Percentiles rank a stretch among this genome's conserved stretches.
Conservation (phyloP, 2,797 vertebrate genomes). For the Hyperoplus lanceolatus region DNA sequence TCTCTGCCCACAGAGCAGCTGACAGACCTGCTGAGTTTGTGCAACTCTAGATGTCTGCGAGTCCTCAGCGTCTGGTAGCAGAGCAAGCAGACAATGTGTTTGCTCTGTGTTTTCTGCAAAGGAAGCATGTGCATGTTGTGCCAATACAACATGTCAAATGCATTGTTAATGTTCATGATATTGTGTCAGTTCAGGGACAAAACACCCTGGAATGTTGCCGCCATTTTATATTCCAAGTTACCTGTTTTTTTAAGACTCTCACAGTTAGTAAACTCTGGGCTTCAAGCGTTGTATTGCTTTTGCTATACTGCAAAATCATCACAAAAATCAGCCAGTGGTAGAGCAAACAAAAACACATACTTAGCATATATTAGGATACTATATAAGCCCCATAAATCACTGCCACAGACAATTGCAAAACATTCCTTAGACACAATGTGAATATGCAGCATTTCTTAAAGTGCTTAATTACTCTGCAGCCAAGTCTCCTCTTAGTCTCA, state of each 20-base stretch:
- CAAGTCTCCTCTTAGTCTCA: background rate
- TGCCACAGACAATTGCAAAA: slow-evolving; percentile 5
- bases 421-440: background rate
- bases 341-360: slow-evolving; percentile 17
- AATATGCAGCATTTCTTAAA: background rate
- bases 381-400: background rate
- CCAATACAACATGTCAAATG: background rate
- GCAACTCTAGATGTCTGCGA: slow-evolving; percentile 28
- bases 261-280: too few relatives aligned
- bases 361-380: background rate
- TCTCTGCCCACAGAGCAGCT: slow-evolving; percentile 15
- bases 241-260: background rate
- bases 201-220: background rate
- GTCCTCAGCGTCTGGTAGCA: slow-evolving; percentile 7
- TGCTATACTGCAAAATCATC: background rate
- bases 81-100: slow-evolving; percentile 30
- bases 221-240: background rate
- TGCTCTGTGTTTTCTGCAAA: slow-evolving; percentile 29
- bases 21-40: slow-evolving; percentile 39
- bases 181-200: background rate
- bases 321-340: background rate
- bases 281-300: background rate
- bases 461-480: background rate
- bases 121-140: slow-evolving; percentile 26
- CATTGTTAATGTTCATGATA: background rate